These are phyloP conservation scores for Phaenicophaeus curvirostris DNA, from an alignment of 2,797 vertebrate genomes.

Conservation along the genomic window DNA sequence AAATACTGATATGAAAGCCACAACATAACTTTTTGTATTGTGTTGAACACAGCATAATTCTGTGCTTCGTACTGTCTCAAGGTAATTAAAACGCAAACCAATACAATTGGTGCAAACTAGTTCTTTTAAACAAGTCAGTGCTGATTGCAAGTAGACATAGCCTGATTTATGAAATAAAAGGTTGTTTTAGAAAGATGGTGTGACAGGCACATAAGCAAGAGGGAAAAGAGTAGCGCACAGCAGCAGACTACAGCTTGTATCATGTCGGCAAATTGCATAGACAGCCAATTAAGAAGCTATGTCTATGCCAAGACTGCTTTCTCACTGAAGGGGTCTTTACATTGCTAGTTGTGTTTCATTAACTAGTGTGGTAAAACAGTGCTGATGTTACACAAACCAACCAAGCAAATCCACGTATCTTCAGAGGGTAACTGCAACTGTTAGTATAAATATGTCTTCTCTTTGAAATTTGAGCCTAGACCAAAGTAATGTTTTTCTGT, in stretches of 20 bases:
- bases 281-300: background rate
- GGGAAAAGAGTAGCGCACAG: background rate
- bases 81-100: background rate
- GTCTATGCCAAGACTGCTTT: background rate
- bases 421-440: background rate
- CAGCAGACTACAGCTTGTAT: background rate
- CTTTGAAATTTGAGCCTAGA: background rate
- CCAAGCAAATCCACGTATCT: background rate
- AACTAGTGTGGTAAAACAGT: background rate
- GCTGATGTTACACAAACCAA: background rate
- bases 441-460: background rate
- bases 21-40: background rate
- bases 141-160: background rate
- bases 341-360: background rate
- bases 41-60: background rate
- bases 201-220: background rate
- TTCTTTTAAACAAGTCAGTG: background rate
- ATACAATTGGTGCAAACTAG: background rate
- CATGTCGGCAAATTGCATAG: background rate
- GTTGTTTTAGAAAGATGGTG: background rate
- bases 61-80: background rate
- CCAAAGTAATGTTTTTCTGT: background rate
- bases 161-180: background rate
- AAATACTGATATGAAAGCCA: background rate
- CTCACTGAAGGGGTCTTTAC: background rate